Evolutionary conservation across 2,113 vertebrate genomes (phyloP).

Genomic region (Nipponia nippon): DNA sequence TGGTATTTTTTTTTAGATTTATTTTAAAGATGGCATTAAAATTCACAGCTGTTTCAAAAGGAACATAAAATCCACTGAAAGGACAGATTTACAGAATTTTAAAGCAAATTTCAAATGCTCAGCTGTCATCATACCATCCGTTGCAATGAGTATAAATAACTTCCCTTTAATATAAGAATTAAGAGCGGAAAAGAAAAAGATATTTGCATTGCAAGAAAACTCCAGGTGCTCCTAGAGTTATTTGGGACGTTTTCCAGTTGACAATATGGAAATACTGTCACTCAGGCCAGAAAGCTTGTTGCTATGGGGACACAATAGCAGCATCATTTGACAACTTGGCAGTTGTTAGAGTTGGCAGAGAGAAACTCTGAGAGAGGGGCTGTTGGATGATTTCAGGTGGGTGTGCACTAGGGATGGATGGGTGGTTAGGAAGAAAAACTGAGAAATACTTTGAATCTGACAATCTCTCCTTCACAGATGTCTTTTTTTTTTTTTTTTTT

Average conservation of each 20-base stretch:
- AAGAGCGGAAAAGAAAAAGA: conserved; percentile 35
- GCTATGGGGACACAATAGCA: conserved; percentile 64
- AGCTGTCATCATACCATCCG: conserved; percentile 64
- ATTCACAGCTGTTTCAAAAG: conserved; percentile 65
- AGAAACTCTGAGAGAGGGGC: conserved; percentile 22
- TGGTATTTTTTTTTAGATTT: not conserved
- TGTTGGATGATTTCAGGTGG: conserved; percentile 21
- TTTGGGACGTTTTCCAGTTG: conserved; percentile 72
- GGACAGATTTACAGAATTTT: conserved; percentile 70
- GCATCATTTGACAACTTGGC: conserved; percentile 59
- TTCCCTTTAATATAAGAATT: conserved; percentile 62
- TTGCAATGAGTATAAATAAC: conserved; percentile 71
- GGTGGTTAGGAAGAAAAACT: not conserved
- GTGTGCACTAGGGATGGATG: not conserved
- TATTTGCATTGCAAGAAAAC: conserved; percentile 65
- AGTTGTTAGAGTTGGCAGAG: conserved; percentile 48
- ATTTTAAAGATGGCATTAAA: conserved; percentile 63
- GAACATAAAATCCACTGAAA: conserved; percentile 63
- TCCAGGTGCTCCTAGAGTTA: conserved; percentile 71
- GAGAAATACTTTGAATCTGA: not conserved
- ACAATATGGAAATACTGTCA: conserved; percentile 70
- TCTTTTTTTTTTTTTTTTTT: not conserved
- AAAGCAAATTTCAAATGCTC: conserved; percentile 67
- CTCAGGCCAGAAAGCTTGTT: conserved; percentile 65
- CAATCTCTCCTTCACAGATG: not conserved